Evolutionary conservation across 30 jellyfish, hydroid and myxozoan species (phyloP).

Genomic region (Aurelia aurita complex sp. Pacific): DNA sequence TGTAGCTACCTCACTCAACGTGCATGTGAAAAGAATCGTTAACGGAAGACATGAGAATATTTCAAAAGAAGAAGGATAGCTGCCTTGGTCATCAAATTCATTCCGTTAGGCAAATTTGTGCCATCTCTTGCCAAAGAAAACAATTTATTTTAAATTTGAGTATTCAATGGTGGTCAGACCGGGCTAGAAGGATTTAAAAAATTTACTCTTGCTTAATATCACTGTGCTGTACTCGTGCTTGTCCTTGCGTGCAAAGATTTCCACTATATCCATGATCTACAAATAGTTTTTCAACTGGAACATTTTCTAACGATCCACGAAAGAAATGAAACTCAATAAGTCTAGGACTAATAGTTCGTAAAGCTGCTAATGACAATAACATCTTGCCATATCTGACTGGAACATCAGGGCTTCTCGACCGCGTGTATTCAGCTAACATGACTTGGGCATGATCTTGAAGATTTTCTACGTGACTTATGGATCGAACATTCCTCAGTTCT

Average conservation of each 20-base stretch:
- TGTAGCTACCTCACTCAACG: too few species aligned
- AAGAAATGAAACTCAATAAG: conserved; percentile 68
- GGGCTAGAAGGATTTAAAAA: too few species aligned
- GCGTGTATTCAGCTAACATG: conserved; percentile 70
- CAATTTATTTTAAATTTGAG: too few species aligned
- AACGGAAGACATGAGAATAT: too few species aligned
- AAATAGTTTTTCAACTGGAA: conserved; percentile 52
- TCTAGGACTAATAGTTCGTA: conserved; percentile 43
- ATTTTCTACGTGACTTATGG: conserved; percentile 64
- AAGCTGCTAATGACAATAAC: conserved; percentile 65
- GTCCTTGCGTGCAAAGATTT: conserved; percentile 25
- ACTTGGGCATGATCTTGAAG: conserved; percentile 88
- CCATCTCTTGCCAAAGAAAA: too few species aligned
- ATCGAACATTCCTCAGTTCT: conserved; percentile 66
- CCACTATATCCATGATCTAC: conserved; percentile 51
- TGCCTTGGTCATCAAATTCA: too few species aligned
- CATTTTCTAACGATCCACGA: conserved; percentile 65
- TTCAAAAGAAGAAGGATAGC: too few species aligned
- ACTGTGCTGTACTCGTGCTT: neutral
- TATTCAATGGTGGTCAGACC: too few species aligned
- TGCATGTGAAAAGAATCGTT: too few species aligned
- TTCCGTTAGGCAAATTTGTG: too few species aligned
- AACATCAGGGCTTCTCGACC: conserved; percentile 52
- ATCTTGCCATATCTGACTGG: conserved; percentile 76
- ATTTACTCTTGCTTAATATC: conserved; percentile 30